Base-by-base conservation (phyloP, 2,888 invertebrate species). In the Drosophila anomalata region DNA sequence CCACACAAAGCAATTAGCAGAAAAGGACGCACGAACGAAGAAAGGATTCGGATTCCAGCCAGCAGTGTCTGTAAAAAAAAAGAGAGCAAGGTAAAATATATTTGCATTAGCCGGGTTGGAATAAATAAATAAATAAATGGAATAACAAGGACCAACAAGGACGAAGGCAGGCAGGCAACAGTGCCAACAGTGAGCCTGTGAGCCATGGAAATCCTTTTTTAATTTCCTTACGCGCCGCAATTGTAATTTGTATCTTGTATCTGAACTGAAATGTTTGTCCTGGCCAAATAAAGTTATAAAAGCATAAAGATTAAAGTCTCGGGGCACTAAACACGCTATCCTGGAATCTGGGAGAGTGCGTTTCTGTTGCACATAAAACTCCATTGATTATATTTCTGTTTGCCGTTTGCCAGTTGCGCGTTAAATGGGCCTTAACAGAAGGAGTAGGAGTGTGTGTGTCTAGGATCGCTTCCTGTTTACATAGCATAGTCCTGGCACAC, bases 311-410 rank as follows among this genome's bases (percentile, higher is more conserved):
- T 56, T 66, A 56, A 61, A 58, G 17, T 17, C 53, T 59, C 24
- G 48, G 33, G 39, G 7, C 7, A 3, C 41, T 14, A 14, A 54
- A 46, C 57, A 58, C 31, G 58, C 41, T 17, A 39, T 14, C n/a
- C 39, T 47, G 59, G 59, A 78, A 78, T 58, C 50, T 44, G 33
- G 33, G 60, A 71, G 22, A 24, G 73, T 84, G 86, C 88, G 81
- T 87, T 87, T 80, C 84, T 79, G 88, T 75, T 83, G 82, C 88
- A 85, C 84, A 89, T 85, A 82, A 85, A 85, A 85, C 87, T 89
- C 88, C 84, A 85, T 85, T 85, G 84, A 85, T 85, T 85, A 89
- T 85, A 87, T 85, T 89, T 89, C 88, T 87, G 89, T 87, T 85
- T 79, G 61, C 69, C 73, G 73, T 61, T 69, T 54, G 73, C 71